These are phyloP conservation scores for Perithous albicinctus DNA, from an alignment of 2,888 invertebrate species.

Conservation along the genomic window DNA sequence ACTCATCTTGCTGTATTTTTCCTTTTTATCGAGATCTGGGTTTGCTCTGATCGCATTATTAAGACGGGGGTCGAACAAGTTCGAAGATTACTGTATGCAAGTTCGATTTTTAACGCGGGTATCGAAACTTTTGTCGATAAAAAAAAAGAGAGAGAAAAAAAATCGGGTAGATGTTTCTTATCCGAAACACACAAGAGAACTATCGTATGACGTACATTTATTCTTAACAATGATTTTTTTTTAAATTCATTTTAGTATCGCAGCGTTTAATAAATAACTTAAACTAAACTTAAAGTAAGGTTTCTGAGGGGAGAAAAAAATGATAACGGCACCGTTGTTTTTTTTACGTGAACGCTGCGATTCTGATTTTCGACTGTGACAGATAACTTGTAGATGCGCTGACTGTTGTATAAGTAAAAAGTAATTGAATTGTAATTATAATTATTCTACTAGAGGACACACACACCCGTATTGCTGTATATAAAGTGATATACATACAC, in stretches of 20 bases:
- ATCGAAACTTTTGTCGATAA: conserved; percentile 48
- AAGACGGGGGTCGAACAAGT: conserved; percentile 14
- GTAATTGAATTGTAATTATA: conserved; percentile 58
- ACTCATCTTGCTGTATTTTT: conserved; percentile 39
- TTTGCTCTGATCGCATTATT: conserved; percentile 42
- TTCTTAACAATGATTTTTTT: conserved; percentile 52
- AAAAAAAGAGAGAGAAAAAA: conserved; percentile 9
- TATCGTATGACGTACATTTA: conserved; percentile 40
- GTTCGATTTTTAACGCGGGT: conserved; percentile 67
- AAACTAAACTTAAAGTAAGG: no score
- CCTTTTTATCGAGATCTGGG: conserved; percentile 42
- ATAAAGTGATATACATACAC: conserved; percentile 62
- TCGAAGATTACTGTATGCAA: conserved; percentile 56
- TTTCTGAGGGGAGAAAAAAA: not conserved
- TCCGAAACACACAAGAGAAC: not conserved
- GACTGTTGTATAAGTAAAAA: conserved; percentile 48
- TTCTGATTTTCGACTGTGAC: conserved; percentile 33
- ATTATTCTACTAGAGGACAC: conserved; percentile 46
- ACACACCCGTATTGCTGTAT: conserved; percentile 55
- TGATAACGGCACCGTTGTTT: not conserved
- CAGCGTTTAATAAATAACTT: conserved; percentile 55
- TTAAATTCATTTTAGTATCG: conserved; percentile 44
- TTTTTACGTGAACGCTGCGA: not conserved
- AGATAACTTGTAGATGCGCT: conserved; percentile 33
- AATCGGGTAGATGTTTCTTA: not conserved